A percentile compares a stretch with the other conserved stretches of the same genome.
Conservation (phyloP, 2,113 vertebrate species). For the Phalacrocorax pelagicus region DNA sequence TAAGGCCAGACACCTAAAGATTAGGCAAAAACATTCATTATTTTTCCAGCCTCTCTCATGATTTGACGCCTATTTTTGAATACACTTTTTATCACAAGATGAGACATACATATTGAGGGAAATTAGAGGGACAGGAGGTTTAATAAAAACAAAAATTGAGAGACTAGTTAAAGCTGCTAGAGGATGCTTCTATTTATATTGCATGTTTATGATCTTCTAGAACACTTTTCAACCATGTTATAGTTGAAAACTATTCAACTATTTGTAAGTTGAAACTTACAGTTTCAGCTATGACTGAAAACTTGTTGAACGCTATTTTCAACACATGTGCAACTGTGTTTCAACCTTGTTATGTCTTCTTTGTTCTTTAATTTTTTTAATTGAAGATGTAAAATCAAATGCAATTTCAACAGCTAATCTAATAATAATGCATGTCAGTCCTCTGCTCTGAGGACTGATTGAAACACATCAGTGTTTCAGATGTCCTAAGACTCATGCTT, state of each 20-base stretch:
- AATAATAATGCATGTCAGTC: not conserved
- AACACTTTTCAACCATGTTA: not conserved
- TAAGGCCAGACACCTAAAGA: not conserved
- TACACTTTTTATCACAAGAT: not conserved
- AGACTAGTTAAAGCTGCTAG: not conserved
- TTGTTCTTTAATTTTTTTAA: not conserved
- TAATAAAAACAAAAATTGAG: not conserved
- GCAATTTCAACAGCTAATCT: not conserved
- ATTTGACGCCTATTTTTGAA: not conserved
- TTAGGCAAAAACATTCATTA: not conserved
- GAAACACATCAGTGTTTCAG: not conserved
- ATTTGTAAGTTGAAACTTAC: not conserved
- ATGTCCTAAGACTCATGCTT: not conserved
- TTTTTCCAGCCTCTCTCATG: not conserved
- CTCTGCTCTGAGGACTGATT: not conserved
- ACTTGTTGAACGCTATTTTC: not conserved
- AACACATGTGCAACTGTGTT: fast-evolving
- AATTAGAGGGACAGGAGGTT: not conserved
- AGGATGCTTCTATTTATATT: not conserved
- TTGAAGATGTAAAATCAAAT: not conserved
- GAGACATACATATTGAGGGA: not conserved
- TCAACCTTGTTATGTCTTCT: not conserved
- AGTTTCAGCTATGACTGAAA: not conserved
- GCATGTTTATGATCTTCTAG: not conserved
- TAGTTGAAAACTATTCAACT: not conserved